Conservation (phyloP, 2,888 invertebrate genomes). For the Drosophila atripex region DNA sequence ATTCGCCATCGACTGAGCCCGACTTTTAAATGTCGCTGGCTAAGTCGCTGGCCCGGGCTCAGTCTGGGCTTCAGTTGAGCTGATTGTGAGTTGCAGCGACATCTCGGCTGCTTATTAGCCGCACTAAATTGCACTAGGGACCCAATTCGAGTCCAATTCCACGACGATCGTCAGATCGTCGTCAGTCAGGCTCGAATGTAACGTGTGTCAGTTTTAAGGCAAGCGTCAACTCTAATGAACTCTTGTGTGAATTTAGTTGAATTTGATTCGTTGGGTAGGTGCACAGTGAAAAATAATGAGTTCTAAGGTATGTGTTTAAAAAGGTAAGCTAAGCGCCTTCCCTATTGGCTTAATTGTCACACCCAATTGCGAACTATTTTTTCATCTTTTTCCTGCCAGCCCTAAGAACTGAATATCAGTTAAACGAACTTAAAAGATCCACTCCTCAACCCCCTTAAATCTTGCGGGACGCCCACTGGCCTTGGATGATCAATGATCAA, state of each 20-base stretch:
- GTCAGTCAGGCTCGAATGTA: conserved; percentile 64
- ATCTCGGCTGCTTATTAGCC: conserved; percentile 78
- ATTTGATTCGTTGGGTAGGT: conserved; percentile 57
- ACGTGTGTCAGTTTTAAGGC: conserved; percentile 80
- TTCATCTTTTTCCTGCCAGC: not conserved
- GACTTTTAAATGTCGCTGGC: conserved; percentile 76
- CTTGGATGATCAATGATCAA: conserved; percentile 63
- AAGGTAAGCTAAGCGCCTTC: not conserved
- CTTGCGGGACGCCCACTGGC: conserved; percentile 67
- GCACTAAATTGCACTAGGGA: conserved; percentile 80
- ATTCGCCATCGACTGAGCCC: conserved; percentile 78
- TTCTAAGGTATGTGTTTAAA: not conserved
- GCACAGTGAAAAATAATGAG: conserved; percentile 19
- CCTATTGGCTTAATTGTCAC: not conserved
- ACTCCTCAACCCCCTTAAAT: conserved; percentile 31
- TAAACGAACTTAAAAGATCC: conserved; percentile 69
- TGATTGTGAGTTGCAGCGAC: conserved; percentile 59
- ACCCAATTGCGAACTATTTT: too few relatives aligned
- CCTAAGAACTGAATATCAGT: conserved; percentile 74
- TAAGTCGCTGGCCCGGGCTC: conserved; percentile 14
- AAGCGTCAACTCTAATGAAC: conserved; percentile 81
- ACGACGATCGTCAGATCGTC: conserved; percentile 62
- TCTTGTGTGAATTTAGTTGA: conserved; percentile 80
- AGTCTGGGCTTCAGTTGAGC: conserved; percentile 19
- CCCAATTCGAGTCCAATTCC: conserved; percentile 74